Conservation (phyloP, 2,797 vertebrate species). For the Scolopax bukidnonensis region DNA sequence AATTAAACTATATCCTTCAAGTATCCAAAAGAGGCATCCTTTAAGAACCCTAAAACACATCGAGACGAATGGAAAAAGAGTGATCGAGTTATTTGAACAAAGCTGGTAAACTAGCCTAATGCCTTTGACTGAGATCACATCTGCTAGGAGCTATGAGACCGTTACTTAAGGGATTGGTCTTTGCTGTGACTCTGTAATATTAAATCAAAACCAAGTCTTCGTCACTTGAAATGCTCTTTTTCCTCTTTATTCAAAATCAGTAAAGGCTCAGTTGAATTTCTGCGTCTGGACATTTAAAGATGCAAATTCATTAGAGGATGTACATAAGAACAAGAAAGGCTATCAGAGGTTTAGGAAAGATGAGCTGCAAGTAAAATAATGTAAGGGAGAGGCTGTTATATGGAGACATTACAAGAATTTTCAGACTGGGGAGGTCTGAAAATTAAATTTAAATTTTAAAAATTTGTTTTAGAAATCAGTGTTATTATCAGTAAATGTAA, state of each 20-base stretch:
- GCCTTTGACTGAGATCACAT: neutral
- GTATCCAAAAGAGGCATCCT: neutral
- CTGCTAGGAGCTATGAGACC: neutral
- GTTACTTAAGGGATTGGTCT: neutral
- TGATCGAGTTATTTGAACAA: neutral
- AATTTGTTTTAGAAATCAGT: neutral
- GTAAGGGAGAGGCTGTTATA: neutral
- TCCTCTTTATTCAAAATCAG: neutral
- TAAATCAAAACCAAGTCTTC: neutral
- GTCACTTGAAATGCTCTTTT: neutral
- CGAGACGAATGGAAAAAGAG: neutral
- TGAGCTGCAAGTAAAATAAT: neutral
- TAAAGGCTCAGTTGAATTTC: neutral
- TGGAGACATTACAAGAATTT: neutral
- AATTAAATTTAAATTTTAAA: neutral
- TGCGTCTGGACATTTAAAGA: neutral
- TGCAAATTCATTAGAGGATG: neutral
- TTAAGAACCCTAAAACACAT: neutral
- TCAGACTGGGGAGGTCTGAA: neutral
- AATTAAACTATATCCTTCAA: constrained; percentile 23
- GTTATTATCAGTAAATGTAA: neutral
- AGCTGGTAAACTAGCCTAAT: neutral
- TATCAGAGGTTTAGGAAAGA: neutral
- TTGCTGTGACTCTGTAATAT: neutral
- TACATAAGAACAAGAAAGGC: neutral